phyloP scores from a whole-genome alignment of 2,797 vertebrate genomes.

The Hemitrygon akajei region DNA sequence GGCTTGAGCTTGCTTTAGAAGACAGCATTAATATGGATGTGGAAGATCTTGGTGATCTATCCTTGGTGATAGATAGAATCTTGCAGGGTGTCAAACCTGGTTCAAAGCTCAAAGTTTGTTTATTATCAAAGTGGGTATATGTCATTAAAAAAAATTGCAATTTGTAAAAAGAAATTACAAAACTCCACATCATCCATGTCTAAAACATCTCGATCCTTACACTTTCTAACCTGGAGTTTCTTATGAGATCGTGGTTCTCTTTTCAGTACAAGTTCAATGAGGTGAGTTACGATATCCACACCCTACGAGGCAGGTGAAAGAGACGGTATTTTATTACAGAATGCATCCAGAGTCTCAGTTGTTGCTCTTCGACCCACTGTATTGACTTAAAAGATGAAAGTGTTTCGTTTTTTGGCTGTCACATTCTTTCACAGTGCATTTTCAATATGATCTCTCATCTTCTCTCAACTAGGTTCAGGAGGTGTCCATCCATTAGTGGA shows the following conservation, averaged over 20 bases:
- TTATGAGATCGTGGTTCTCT: too few relatives aligned
- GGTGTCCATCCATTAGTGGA: conserved; percentile 86
- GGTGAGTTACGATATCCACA: too few relatives aligned
- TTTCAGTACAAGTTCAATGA: too few relatives aligned
- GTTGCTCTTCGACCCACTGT: background rate
- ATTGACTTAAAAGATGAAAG: background rate
- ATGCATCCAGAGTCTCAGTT: background rate
- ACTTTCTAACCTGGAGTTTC: too few relatives aligned
- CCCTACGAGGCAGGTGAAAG: background rate
- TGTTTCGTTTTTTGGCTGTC: background rate
- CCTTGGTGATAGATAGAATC: background rate
- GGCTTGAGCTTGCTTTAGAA: background rate
- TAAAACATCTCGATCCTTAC: too few relatives aligned
- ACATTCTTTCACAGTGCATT: background rate
- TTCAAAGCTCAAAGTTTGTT: too few relatives aligned
- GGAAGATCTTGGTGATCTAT: too few relatives aligned
- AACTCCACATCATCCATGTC: too few relatives aligned
- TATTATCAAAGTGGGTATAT: too few relatives aligned
- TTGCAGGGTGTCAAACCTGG: background rate
- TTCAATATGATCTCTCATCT: background rate
- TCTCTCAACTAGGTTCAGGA: conserved; percentile 68
- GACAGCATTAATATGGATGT: background rate
- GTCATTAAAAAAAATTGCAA: too few relatives aligned
- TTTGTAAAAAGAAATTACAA: too few relatives aligned
- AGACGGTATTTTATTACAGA: background rate